Percentiles rank a stretch among this genome's conserved stretches.
These are phyloP conservation scores for Lanistes nyassanus DNA, from an alignment of 1,140 invertebrate genomes.

Conservation along the genomic window DNA sequence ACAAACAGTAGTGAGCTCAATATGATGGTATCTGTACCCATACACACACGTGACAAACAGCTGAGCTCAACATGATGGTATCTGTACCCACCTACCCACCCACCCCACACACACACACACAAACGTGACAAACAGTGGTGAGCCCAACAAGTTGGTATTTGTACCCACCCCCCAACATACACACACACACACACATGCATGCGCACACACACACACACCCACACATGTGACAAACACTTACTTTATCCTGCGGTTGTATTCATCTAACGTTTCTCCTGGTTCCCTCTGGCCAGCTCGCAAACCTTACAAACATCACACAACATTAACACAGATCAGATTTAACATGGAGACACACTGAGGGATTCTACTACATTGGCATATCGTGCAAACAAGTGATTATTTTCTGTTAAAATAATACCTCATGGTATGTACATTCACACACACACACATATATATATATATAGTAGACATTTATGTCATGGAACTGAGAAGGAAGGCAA, in stretches of 20 bases:
- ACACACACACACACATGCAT: background rate
- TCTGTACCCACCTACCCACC: background rate
- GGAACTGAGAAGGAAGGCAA: background rate
- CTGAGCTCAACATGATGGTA: too few relatives aligned
- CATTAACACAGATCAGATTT: background rate
- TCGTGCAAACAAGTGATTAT: too few relatives aligned
- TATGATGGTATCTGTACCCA: too few relatives aligned
- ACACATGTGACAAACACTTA: constrained; percentile 23
- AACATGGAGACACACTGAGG: background rate
- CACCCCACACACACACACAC: constrained; percentile 5
- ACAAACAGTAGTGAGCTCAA: too few relatives aligned
- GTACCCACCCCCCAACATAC: background rate
- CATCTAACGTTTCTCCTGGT: constrained; percentile 36
- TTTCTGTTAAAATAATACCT: too few relatives aligned
- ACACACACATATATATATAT: too few relatives aligned
- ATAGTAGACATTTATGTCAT: background rate
- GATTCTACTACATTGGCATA: too few relatives aligned
- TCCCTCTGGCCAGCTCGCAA: constrained; percentile 28
- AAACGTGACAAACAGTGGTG: background rate
- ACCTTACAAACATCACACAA: constrained; percentile 20
- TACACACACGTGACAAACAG: constrained; percentile 8
- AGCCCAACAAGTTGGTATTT: background rate
- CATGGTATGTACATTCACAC: too few relatives aligned
- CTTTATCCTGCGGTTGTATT: constrained; percentile 38
- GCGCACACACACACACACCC: background rate